These are phyloP conservation scores for Sclerodermus sp. DNA, from an alignment of 2,888 invertebrate genomes.

Conservation along the genomic window DNA sequence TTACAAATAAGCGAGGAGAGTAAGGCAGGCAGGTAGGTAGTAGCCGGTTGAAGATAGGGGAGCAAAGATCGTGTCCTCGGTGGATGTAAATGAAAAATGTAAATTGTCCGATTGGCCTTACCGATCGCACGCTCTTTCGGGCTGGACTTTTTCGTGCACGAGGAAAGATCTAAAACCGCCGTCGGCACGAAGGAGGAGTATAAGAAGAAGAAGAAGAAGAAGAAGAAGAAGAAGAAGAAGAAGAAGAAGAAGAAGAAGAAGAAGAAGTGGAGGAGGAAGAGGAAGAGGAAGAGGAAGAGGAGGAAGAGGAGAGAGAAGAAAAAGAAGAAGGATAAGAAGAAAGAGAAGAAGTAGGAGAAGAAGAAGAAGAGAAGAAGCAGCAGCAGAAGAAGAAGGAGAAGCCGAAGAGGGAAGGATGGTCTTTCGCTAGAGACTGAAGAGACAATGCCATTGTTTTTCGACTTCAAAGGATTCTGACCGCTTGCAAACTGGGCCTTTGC, in stretches of 20 bases:
- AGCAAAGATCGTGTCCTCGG: neutral
- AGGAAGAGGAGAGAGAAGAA: conserved; percentile 12
- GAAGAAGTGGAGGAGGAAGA: conserved; percentile 23
- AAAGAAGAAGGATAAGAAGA: too few species aligned
- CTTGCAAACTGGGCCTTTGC: conserved; percentile 54
- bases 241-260: conserved; percentile 14
- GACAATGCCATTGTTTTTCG: conserved; percentile 59
- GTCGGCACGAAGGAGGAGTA: conserved; percentile 5
- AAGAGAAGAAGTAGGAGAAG: conserved; percentile 14
- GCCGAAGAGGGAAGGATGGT: conserved; percentile 20
- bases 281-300: conserved; percentile 9
- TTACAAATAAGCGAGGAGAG: too few species aligned
- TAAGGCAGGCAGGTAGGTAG: too few species aligned
- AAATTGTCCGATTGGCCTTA: conserved; percentile 52
- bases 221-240: conserved; percentile 15
- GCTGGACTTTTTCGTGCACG: conserved; percentile 35
- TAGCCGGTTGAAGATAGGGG: too few species aligned
- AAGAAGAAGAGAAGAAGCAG: conserved; percentile 11
- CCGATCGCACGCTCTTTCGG: conserved; percentile 36
- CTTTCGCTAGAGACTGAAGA: conserved; percentile 54
- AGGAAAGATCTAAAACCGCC: conserved; percentile 42
- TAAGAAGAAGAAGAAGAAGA: conserved; percentile 10
- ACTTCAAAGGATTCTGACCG: conserved; percentile 56
- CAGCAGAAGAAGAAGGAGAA: conserved; percentile 16
- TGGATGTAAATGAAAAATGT: conserved; percentile 53